Conservation (phyloP, 2,797 vertebrate species). For the Microctenopoma lineatum region DNA sequence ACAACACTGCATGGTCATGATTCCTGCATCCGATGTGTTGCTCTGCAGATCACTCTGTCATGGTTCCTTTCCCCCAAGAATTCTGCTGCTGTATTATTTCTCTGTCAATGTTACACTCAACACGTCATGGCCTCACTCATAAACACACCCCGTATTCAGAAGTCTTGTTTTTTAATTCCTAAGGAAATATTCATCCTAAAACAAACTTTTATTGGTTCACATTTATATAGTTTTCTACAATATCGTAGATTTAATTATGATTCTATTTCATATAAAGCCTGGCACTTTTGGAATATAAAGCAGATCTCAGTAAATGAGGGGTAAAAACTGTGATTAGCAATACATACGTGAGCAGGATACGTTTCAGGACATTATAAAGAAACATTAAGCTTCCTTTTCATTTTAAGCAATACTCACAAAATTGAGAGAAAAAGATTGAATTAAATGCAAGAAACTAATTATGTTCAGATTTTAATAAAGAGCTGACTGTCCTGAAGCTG, state of each 20-base stretch:
- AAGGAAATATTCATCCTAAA: background rate
- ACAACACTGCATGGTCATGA: background rate
- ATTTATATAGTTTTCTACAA: background rate
- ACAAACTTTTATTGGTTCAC: background rate
- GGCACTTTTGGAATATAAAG: background rate
- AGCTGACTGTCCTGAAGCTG: background rate
- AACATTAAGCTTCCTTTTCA: background rate
- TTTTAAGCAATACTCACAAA: background rate
- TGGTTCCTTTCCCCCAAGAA: conserved; percentile 9
- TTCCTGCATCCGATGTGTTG: background rate
- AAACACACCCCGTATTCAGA: background rate
- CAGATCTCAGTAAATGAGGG: background rate
- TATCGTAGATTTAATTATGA: background rate
- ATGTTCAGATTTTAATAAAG: conserved; percentile 11
- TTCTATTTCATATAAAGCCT: background rate
- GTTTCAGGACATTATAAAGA: background rate
- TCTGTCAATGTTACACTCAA: conserved; percentile 1
- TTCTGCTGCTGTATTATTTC: conserved; percentile 14
- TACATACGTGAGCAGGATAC: background rate
- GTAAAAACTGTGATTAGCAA: background rate
- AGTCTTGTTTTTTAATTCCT: background rate
- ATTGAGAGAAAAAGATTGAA: background rate
- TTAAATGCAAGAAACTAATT: background rate
- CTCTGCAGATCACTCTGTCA: background rate
- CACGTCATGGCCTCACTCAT: background rate